These are phyloP conservation scores for Spodoptera picta DNA, from an alignment of 2,888 invertebrate genomes.

Conservation along the genomic window DNA sequence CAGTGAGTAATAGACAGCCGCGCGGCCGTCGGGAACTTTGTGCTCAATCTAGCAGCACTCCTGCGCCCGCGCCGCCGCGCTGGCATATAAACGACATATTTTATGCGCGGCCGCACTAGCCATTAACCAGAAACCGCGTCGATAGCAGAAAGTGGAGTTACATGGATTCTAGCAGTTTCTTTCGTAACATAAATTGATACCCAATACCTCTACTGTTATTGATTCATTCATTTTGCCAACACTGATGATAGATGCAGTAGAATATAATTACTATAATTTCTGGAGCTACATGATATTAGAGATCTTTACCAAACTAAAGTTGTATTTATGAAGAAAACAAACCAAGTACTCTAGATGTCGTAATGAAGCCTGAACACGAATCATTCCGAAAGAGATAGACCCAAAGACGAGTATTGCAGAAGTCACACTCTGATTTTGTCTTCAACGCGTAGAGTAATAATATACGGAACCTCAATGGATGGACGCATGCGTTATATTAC, in stretches of 20 bases:
- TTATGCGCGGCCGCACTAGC: conserved; percentile 30
- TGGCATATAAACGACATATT: conserved; percentile 48
- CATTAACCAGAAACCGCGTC: conserved; percentile 34
- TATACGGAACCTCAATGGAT: conserved; percentile 54
- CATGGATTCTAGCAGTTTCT: conserved; percentile 37
- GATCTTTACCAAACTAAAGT: too few species aligned
- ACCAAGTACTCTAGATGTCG: too few species aligned
- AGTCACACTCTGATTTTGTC: too few species aligned
- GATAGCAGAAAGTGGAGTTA: conserved; percentile 34
- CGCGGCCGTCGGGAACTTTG: conserved; percentile 26
- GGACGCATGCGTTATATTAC: conserved; percentile 17
- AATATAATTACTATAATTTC: too few species aligned
- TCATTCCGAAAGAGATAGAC: too few species aligned
- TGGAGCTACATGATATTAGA: too few species aligned
- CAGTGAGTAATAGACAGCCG: conserved; percentile 29
- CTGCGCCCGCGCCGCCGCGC: conserved; percentile 18
- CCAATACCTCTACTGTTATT: neutral
- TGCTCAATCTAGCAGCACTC: conserved; percentile 19
- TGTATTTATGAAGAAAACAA: too few species aligned
- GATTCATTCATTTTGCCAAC: too few species aligned
- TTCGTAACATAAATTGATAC: conserved; percentile 23
- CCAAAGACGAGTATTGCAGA: too few species aligned
- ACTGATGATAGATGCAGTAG: too few species aligned
- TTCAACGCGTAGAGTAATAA: neutral
- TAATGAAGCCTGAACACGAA: too few species aligned